Conservation (phyloP, 2,797 vertebrate genomes). For the Crocidura indochinensis region DNA sequence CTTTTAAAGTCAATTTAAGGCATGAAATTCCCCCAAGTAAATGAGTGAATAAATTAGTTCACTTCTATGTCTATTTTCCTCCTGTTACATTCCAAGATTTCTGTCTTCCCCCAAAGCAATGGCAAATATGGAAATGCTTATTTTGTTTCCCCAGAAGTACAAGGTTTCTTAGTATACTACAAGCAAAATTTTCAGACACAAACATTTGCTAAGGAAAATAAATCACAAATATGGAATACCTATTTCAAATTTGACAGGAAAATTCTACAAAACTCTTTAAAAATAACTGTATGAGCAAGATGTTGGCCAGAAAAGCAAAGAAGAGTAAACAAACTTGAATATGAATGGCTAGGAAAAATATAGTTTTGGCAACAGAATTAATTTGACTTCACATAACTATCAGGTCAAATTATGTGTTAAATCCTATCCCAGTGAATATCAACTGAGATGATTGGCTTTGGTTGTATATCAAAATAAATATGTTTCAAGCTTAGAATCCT, state of each 20-base stretch:
- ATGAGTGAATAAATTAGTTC: constrained; percentile 43
- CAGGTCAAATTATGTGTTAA: neutral
- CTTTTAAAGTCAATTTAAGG: constrained; percentile 40
- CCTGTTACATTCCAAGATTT: constrained; percentile 29
- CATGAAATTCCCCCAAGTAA: constrained; percentile 15
- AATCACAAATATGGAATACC: constrained; percentile 70
- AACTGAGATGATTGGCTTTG: constrained; percentile 2
- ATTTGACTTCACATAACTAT: constrained; percentile 2
- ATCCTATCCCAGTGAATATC: neutral
- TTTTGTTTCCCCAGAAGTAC: constrained; percentile 49
- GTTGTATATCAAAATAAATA: neutral
- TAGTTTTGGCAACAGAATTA: constrained; percentile 6
- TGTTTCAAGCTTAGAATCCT: neutral
- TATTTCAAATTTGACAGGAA: constrained; percentile 72
- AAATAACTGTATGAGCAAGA: constrained; percentile 62
- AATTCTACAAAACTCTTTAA: constrained; percentile 71
- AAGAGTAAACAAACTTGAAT: constrained; percentile 28
- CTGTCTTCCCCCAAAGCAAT: constrained; percentile 55
- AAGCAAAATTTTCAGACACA: constrained; percentile 81
- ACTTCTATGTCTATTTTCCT: constrained; percentile 21
- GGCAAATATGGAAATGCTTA: constrained; percentile 15
- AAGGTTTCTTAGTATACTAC: constrained; percentile 82
- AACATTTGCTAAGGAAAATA: constrained; percentile 74
- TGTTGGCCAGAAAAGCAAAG: neutral
- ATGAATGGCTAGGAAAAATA: constrained; percentile 61